Percentiles rank a stretch among this genome's conserved stretches.
These are phyloP conservation scores for Dolichoris vasculosae DNA, from an alignment of 1,140 invertebrate species.

Conservation along the genomic window DNA sequence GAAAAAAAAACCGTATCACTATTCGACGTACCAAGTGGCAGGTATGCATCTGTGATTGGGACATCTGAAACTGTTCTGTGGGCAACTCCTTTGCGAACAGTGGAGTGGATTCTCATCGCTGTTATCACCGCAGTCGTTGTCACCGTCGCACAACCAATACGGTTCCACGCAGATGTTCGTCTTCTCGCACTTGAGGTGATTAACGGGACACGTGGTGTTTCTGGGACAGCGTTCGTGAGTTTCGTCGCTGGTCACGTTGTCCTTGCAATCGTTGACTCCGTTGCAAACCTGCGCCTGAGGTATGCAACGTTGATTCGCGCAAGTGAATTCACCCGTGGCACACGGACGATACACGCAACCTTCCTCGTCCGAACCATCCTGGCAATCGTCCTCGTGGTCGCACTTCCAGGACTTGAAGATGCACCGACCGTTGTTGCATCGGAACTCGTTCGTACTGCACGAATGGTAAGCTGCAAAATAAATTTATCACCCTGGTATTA, in stretches of 20 bases:
- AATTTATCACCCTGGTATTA: no score
- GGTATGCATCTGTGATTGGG: conserved; percentile 91
- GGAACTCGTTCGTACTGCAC: conserved; percentile 93
- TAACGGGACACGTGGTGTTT: conserved; percentile 89
- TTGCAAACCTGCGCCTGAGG: conserved; percentile 91
- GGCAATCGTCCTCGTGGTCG: conserved; percentile 96
- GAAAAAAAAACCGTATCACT: neutral
- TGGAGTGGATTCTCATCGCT: conserved; percentile 94
- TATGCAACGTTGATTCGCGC: conserved; percentile 92
- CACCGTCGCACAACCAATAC: conserved; percentile 95
- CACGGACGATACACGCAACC: conserved; percentile 94
- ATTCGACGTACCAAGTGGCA: conserved; percentile 86
- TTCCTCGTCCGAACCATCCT: conserved; percentile 93
- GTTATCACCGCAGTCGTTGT: conserved; percentile 97
- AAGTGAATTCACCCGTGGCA: conserved; percentile 94
- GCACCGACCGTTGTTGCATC: conserved; percentile 94
- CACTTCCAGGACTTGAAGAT: conserved; percentile 97
- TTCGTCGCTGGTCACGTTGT: conserved; percentile 93
- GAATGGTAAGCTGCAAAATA: conserved; percentile 86
- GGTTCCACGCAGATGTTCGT: conserved; percentile 97
- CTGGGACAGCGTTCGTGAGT: conserved; percentile 89
- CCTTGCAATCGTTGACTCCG: conserved; percentile 95
- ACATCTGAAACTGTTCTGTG: conserved; percentile 92
- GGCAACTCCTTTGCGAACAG: conserved; percentile 91
- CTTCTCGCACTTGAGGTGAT: conserved; percentile 92